phyloP scores from a whole-genome alignment of 1,140 invertebrate species.

The Drosophila ironensis region DNA sequence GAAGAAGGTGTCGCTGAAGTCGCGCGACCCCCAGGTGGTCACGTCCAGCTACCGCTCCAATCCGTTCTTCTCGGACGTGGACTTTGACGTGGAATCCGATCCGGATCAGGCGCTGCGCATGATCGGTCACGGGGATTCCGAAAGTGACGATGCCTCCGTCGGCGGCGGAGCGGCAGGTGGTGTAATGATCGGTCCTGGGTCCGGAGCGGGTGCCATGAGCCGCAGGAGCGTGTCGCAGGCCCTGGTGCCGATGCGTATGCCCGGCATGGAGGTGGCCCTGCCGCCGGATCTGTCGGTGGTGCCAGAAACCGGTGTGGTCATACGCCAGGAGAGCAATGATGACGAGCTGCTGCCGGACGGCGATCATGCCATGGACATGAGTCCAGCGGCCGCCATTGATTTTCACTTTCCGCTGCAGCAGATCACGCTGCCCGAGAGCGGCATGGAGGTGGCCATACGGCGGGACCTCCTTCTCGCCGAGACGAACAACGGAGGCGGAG shows the following conservation, averaged over 20 bases:
- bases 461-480: conserved; percentile 67
- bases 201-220: conserved; percentile 24
- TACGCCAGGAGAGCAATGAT: conserved; percentile 70
- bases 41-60: conserved; percentile 82
- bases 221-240: conserved; percentile 46
- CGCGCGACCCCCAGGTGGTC: conserved; percentile 84
- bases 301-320: conserved; percentile 69
- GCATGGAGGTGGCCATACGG: conserved; percentile 81
- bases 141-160: conserved; percentile 41
- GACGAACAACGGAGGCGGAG: conserved; percentile 43
- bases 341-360: conserved; percentile 51
- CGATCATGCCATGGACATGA: conserved; percentile 59
- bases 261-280: conserved; percentile 81
- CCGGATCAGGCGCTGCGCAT: conserved; percentile 59
- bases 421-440: conserved; percentile 71
- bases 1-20: conserved; percentile 85
- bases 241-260: conserved; percentile 47
- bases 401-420: conserved; percentile 68
- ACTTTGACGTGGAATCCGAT: conserved; percentile 84
- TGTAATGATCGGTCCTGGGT: conserved; percentile 1
- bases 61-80: conserved; percentile 83
- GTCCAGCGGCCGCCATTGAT: conserved; percentile 48
- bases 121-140: conserved; percentile 55
- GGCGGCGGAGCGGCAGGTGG: background rate
- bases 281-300: conserved; percentile 80